Evolutionary conservation across 2,113 vertebrate genomes (phyloP).

Genomic region (Phoenicopterus ruber): DNA sequence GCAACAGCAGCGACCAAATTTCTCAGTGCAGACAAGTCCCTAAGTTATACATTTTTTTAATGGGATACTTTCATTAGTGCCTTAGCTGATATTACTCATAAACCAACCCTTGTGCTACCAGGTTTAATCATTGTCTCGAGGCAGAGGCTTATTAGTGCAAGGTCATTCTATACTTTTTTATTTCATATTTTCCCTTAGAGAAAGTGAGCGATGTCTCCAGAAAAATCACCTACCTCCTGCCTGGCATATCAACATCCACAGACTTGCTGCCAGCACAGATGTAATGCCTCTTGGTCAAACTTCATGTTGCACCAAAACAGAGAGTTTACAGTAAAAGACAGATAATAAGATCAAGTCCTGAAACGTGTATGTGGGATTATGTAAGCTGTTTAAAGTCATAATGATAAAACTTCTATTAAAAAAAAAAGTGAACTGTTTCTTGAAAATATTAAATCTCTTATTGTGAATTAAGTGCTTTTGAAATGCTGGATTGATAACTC

Average conservation of each 20-base stretch:
- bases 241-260: constrained; percentile 63
- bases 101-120: constrained; percentile 32
- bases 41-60: constrained; percentile 61
- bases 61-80: constrained; percentile 59
- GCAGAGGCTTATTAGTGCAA: constrained; percentile 66
- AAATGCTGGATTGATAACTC: constrained; percentile 21
- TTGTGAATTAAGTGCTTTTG: constrained; percentile 26
- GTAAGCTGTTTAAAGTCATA: constrained; percentile 25
- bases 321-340: constrained; percentile 7
- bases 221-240: constrained; percentile 53
- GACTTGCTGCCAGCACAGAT: constrained; percentile 44
- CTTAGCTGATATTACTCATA: constrained; percentile 56
- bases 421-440: background rate
- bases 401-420: constrained; percentile 25
- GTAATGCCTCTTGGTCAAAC: constrained; percentile 49
- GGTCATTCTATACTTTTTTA: constrained; percentile 58
- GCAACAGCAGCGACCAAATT: constrained; percentile 6
- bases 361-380: background rate
- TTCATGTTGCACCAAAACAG: constrained; percentile 29
- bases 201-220: constrained; percentile 16
- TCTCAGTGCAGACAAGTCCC: constrained; percentile 19
- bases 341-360: constrained; percentile 42
- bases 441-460: background rate
- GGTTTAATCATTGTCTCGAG: constrained; percentile 63
- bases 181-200: constrained; percentile 46